Base-by-base conservation (phyloP, 2,113 vertebrate genomes). In the Tetrax tetrax region DNA sequence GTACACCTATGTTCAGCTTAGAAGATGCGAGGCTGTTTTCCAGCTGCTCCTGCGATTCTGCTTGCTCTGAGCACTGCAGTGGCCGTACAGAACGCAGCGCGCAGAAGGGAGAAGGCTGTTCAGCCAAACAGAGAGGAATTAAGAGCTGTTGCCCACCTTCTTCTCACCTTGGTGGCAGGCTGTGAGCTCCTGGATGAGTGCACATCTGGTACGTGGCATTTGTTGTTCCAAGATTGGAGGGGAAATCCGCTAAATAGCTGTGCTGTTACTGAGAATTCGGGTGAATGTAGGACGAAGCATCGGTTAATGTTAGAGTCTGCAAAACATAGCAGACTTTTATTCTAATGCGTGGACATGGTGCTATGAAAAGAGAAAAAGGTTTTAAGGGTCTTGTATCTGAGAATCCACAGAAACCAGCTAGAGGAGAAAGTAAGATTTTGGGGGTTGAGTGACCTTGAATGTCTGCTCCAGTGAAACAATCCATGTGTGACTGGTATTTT, bases 21-120 rank as follows among this genome's bases (percentile, higher is more conserved):
- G 48, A 86, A 82, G 83, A 83, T 54, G 56, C 22, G 5, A 59
- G 65, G 71, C 66, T 95, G 56, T 18, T 83, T 89, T 48, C 45
- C 66, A 59, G 80, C 71, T 86, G 93, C 78, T 94, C 66, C 75
- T 83, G 65, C 1, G 5, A 82, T 21, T 5, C 87, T 80, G 80
- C 83, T 75, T 53, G 92, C 94, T 84, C 65, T 4, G 56, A 96
- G 94, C 77, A 82, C 90, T 96, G 95, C 95, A 93, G 91, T 89
- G 94, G 64, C 82, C 89, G 3, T 8, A 83, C 64, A 1, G 90
- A 89, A 93, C 61, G 92, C 91, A 92, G 97, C 13, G 16, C 13
- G 8, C 38, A 2, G 72, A 41, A 81, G 71, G 56, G 37, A 86
- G 47, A 83, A 35, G 0, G 5, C 68, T 63, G 28, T 33, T 70